A percentile compares a stretch with the other conserved stretches of the same genome.
These are phyloP conservation scores for Cyrtodaria siliqua DNA, from an alignment of 2,888 invertebrate species.

Conservation along the genomic window DNA sequence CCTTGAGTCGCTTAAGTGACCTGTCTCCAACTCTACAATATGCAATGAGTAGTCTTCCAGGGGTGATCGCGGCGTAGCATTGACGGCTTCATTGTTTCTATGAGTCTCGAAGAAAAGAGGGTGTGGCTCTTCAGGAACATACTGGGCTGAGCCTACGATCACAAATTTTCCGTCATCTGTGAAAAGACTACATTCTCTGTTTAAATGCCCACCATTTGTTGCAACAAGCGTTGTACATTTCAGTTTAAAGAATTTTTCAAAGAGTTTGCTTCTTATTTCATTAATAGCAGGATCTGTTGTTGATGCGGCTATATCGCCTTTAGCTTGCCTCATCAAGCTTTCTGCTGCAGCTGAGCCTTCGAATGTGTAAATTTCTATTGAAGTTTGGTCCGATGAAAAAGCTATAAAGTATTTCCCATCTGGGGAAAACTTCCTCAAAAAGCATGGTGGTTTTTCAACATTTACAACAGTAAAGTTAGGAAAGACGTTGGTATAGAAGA, in stretches of 20 bases:
- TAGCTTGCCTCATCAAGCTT: slow-evolving; percentile 76
- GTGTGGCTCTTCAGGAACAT: slow-evolving; percentile 93
- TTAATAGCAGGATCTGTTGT: slow-evolving; percentile 85
- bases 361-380: slow-evolving; percentile 96
- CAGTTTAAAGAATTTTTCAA: slow-evolving; percentile 93
- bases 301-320: slow-evolving; percentile 86
- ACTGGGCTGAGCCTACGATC: slow-evolving; percentile 93
- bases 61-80: slow-evolving; percentile 94
- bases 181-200: slow-evolving; percentile 97
- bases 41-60: slow-evolving; percentile 96
- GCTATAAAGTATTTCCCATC: slow-evolving; percentile 90
- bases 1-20: slow-evolving; percentile 93
- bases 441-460: slow-evolving; percentile 97
- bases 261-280: slow-evolving; percentile 91
- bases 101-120: slow-evolving; percentile 94
- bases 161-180: slow-evolving; percentile 92
- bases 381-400: slow-evolving; percentile 88
- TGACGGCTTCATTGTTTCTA: slow-evolving; percentile 96
- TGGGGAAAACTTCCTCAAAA: slow-evolving; percentile 97
- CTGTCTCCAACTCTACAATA: slow-evolving; percentile 92
- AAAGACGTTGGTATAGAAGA: slow-evolving; percentile 96
- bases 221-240: slow-evolving; percentile 93
- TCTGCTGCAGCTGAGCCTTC: slow-evolving; percentile 87
- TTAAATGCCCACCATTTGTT: slow-evolving; percentile 93
- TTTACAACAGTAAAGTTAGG: slow-evolving; percentile 97